Base-by-base conservation (phyloP, 2,797 vertebrate species). In the Apodemus agrarius region DNA sequence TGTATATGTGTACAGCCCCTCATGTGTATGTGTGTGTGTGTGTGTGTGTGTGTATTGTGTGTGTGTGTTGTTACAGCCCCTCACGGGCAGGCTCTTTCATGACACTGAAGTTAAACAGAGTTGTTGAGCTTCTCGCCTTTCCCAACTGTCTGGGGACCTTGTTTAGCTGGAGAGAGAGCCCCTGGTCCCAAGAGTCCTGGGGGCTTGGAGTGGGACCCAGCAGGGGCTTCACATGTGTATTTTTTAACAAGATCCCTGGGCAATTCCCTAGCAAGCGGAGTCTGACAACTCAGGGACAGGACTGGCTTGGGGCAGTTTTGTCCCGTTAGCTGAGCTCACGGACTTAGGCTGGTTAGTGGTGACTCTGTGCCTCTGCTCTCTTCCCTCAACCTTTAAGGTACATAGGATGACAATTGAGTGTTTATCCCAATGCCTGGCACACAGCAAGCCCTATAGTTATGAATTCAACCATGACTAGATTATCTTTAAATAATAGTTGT, bases 161-260 rank as follows among this genome's bases (percentile, higher is more conserved):
- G 89, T 91, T 95, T 93, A 95, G 75, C 87, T 54, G 67, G 85
- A 43, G 72, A 49, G 79, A 57, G 72, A 83, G 67, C 90, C 84
- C 89, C 90, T 4, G 0, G 52, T 49, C 91, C 92, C 78, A n/a
- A 75, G 90, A 78, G 96, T 26, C 17, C 37, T 40, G 29, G 43
- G 29, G 2, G 22, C 46, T 59, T 72, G 34, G 67, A 26, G 37
- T 24, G 74, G 49, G 75, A 88, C 78, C 2, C 11, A 21, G 75
- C 46, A 17, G 76, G 84, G 86, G 43, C 78, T 92, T 83, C 26
- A 43, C 5, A 0, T 37, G 31, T 22, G 3, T 87, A 0, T 74
- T 93, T 93, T 90, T 90, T 95, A 97, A 97, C 89, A 87, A 91
- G 93, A 37, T 43, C 46, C 89, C 89, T 6, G 37, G 74, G 87